Percentiles rank a stretch among this genome's conserved stretches.
Evolutionary conservation across 2,888 invertebrate species (phyloP).

Genomic region (Heliconius hortense): DNA sequence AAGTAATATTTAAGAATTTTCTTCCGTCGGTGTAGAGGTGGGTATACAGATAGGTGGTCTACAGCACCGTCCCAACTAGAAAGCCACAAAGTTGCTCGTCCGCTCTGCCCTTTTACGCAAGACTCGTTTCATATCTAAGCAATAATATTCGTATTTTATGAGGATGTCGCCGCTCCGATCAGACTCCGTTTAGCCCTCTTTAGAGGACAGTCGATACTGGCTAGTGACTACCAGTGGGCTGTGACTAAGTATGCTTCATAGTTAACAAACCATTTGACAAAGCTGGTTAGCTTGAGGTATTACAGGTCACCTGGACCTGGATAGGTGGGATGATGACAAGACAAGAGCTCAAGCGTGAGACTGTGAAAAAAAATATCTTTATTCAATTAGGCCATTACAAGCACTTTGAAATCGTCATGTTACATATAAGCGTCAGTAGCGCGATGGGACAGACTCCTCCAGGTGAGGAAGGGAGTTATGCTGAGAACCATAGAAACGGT

Average conservation of each 20-base stretch:
- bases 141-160: conserved; percentile 27
- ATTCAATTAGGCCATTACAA: too few relatives aligned
- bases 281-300: too few relatives aligned
- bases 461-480: too few relatives aligned
- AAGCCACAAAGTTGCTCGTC: conserved; percentile 11
- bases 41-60: background rate
- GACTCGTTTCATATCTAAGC: conserved; percentile 19
- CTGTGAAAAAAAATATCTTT: too few relatives aligned
- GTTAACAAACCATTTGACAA: too few relatives aligned
- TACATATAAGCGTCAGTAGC: too few relatives aligned
- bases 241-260: background rate
- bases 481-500: too few relatives aligned
- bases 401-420: too few relatives aligned
- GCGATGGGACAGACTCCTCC: too few relatives aligned
- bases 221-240: background rate
- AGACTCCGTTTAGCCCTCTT: conserved; percentile 5
- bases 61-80: background rate
- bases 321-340: too few relatives aligned
- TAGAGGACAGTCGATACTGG: background rate
- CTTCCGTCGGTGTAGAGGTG: background rate
- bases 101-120: conserved; percentile 16
- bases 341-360: too few relatives aligned
- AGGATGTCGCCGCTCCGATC: conserved; percentile 4
- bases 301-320: too few relatives aligned
- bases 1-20: background rate